Evolutionary conservation across 1,140 invertebrate species (phyloP).

Genomic region (Drosophila jambulina): DNA sequence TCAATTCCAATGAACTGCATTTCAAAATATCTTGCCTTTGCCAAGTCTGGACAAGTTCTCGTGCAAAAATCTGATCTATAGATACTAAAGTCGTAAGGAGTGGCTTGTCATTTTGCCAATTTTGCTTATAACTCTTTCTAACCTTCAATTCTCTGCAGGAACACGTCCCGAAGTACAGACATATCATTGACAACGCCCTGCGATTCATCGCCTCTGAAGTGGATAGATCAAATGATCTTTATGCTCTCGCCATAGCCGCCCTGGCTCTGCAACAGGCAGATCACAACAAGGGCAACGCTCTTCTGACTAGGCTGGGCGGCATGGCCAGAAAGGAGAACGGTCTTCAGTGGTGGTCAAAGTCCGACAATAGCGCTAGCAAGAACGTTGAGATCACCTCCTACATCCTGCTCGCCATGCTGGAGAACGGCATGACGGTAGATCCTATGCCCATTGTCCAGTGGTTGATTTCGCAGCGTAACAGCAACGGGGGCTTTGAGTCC

Average conservation of each 20-base stretch:
- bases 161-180: conserved; percentile 86
- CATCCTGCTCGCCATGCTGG: conserved; percentile 88
- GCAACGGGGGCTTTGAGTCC: conserved; percentile 91
- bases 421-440: conserved; percentile 86
- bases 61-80: too few relatives aligned
- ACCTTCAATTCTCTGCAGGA: conserved; percentile 29
- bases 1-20: too few relatives aligned
- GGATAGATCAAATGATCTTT: conserved; percentile 89
- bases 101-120: too few relatives aligned
- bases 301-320: conserved; percentile 48
- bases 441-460: conserved; percentile 88
- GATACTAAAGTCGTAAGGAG: too few relatives aligned
- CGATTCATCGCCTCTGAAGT: conserved; percentile 92
- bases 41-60: too few relatives aligned
- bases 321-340: conserved; percentile 51
- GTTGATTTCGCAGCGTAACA: conserved; percentile 91
- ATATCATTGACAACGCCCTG: conserved; percentile 90
- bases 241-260: conserved; percentile 90
- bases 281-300: conserved; percentile 84
- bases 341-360: conserved; percentile 75
- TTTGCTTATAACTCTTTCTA: too few relatives aligned
- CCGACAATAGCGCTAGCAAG: conserved; percentile 86
- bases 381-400: conserved; percentile 93
- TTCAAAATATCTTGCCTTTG: too few relatives aligned
- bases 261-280: conserved; percentile 91